phyloP scores from a whole-genome alignment of 2,113 vertebrate genomes.

The Pedionomus torquatus region DNA sequence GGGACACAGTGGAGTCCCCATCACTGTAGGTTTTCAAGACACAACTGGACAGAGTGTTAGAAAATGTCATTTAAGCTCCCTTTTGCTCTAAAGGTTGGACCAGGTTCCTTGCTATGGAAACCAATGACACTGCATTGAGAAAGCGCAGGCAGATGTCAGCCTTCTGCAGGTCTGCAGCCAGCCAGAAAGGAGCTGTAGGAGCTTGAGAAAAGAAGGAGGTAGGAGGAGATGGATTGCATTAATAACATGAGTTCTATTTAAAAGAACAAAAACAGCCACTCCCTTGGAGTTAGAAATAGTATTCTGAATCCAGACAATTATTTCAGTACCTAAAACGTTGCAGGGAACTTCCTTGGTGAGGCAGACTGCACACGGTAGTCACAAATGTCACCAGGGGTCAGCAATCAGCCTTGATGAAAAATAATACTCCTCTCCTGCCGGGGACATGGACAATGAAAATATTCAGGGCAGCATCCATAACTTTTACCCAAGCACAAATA shows the following conservation, averaged over 20 bases:
- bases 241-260: background rate
- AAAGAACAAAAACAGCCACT: background rate
- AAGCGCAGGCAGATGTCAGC: background rate
- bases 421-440: rapidly evolving
- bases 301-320: background rate
- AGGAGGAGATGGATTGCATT: background rate
- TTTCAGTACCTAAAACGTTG: background rate
- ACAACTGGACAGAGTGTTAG: background rate
- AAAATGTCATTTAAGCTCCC: background rate
- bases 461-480: background rate
- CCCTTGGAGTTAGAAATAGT: background rate
- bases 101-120: background rate
- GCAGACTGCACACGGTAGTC: background rate
- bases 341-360: background rate
- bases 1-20: too few species aligned
- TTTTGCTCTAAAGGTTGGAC: background rate
- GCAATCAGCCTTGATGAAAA: background rate
- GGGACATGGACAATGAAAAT: background rate
- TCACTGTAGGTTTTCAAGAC: too few species aligned
- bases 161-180: background rate
- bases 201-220: background rate
- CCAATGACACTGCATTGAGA: background rate
- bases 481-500: background rate
- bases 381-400: background rate
- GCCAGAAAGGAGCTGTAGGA: background rate